These are phyloP conservation scores for Cydia fagiglandana DNA, from an alignment of 1,140 invertebrate species.

Conservation along the genomic window DNA sequence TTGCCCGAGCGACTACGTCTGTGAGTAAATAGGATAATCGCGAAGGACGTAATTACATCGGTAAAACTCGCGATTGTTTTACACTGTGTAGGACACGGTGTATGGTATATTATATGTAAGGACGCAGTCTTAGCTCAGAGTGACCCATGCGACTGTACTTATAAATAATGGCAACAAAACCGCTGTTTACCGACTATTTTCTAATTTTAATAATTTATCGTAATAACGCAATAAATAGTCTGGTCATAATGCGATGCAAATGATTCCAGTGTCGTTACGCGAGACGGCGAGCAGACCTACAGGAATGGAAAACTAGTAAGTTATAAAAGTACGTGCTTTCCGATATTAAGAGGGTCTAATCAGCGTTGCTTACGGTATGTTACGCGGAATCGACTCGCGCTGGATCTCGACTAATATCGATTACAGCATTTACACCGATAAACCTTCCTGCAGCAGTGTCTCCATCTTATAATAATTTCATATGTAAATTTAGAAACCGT, in stretches of 20 bases:
- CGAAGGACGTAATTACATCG: conserved; percentile 17
- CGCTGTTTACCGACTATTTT: conserved; percentile 51
- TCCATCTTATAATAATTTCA: conserved; percentile 54
- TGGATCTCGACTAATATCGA: conserved; percentile 61
- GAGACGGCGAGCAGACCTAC: conserved; percentile 36
- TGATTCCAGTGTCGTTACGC: conserved; percentile 50
- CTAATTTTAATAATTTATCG: conserved; percentile 53
- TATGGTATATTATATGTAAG: not conserved
- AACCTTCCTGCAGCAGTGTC: conserved; percentile 49
- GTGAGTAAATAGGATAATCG: conserved; percentile 8
- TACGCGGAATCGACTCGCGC: conserved; percentile 57
- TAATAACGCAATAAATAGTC: conserved; percentile 52
- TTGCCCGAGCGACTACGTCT: conserved; percentile 2
- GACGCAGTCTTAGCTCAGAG: conserved; percentile 31
- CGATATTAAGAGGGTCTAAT: conserved; percentile 50
- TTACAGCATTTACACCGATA: conserved; percentile 58
- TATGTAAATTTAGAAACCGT: conserved; percentile 55
- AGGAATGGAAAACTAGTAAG: conserved; percentile 43
- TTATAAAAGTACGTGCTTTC: conserved; percentile 46
- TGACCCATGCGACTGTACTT: conserved; percentile 37
- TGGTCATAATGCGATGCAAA: conserved; percentile 56
- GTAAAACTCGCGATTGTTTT: conserved; percentile 26
- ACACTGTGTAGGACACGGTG: not conserved
- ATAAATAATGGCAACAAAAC: conserved; percentile 43
- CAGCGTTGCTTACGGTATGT: conserved; percentile 52